Conservation (phyloP, 2,888 invertebrate species). For the Coenonympha arcania region DNA sequence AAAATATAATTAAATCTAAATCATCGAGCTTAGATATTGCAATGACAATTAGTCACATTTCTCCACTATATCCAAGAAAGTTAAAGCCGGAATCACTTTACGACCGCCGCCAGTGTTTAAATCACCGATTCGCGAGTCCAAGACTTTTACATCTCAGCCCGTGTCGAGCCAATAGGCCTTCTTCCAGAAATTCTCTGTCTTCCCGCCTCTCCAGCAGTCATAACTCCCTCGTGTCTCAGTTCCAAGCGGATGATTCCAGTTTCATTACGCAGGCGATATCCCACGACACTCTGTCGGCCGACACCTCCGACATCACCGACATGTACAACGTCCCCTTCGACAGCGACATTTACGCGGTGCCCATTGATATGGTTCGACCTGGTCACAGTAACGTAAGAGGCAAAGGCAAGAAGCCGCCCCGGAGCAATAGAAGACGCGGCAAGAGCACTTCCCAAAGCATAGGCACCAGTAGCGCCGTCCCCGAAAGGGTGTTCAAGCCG, state of each 20-base stretch:
- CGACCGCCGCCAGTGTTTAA: conserved; percentile 60
- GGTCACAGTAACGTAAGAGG: conserved; percentile 51
- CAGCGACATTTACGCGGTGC: conserved; percentile 90
- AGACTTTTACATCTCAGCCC: conserved; percentile 76
- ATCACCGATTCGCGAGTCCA: conserved; percentile 62
- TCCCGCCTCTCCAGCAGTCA: conserved; percentile 88
- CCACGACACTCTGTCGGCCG: conserved; percentile 81
- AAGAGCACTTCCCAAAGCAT: conserved; percentile 50
- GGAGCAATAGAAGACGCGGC: conserved; percentile 56
- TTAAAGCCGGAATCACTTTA: conserved; percentile 56
- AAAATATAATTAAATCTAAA: conserved; percentile 37
- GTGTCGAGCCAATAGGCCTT: conserved; percentile 77
- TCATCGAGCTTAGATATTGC: conserved; percentile 41
- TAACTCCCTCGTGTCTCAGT: conserved; percentile 83
- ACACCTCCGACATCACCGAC: conserved; percentile 85
- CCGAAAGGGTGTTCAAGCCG: conserved; percentile 44
- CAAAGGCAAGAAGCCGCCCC: conserved; percentile 57
- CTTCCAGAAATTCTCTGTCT: conserved; percentile 83
- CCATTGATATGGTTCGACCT: conserved; percentile 84
- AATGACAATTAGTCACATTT: conserved; percentile 43
- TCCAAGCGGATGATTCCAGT: conserved; percentile 86
- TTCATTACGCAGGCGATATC: conserved; percentile 93
- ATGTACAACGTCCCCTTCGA: conserved; percentile 92
- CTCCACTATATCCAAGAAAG: conserved; percentile 58
- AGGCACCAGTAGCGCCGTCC: conserved; percentile 34